Base-by-base conservation (phyloP, 37 sponge, comb jelly and placozoan genomes). In the Oopsacas minuta region DNA sequence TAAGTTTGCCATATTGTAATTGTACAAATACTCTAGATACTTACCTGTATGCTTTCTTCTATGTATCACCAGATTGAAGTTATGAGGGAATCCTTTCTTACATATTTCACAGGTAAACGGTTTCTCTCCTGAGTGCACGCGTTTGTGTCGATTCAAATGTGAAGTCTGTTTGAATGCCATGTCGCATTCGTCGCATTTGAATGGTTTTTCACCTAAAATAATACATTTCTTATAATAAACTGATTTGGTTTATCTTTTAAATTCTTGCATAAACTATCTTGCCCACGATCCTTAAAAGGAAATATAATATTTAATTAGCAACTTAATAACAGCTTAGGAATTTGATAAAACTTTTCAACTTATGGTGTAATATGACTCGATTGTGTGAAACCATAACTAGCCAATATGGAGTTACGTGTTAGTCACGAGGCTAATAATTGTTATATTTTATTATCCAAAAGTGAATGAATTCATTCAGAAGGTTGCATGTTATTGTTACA, bases 141-240 rank as follows among this genome's bases (percentile, higher is more conserved):
- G 75, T n/a, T 61, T 61, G 75, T 61, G 75, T 61, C 75, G 20
- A n/a, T 61, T 61, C 28, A 61, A 34, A 34, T 61, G 75, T 32
- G 75, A 61, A 61, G 75, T 61, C 75, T 61, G 75, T 61, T 61
- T 61, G 75, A 61, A 61, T 32, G 75, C 75, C 75, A 61, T 61
- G 3, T 3, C 28, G 75, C 75, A 61, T 12, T 61, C 75, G 30
- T 61, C 75, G 75, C 75, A 61, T 61, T 61, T 61, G 75, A 61
- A 61, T 34, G 75, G 75, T 12, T 61, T 61, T n/a, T 61, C 75
- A 7, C 75, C 75, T 61, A 61, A 25, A 61, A 20, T n/a, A 61
- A 25, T 32, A 61, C 75, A 61, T 42, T 42, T 42, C 15, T 42
- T 42, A 15, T 42, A 17, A 42, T 42, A 17, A n/a, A n/a, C n/a